phyloP scores from a whole-genome alignment of 2,113 vertebrate genomes.

The Bubo bubo region DNA sequence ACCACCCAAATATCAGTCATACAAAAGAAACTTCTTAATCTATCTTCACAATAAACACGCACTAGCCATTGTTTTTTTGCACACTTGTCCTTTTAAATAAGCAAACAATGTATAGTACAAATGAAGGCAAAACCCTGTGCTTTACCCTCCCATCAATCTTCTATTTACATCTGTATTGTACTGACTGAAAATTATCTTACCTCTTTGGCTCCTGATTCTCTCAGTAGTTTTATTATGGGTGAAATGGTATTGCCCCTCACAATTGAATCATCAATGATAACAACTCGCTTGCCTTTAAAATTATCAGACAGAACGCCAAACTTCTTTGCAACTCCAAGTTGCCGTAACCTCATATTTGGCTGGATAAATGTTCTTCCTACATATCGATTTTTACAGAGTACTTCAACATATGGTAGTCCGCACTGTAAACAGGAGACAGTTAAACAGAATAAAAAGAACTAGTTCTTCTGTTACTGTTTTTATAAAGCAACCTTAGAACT shows the following conservation, averaged over 20 bases:
- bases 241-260: conserved; percentile 98
- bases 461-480: not conserved
- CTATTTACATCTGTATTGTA: not conserved
- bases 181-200: conserved; percentile 69
- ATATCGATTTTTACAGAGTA: conserved; percentile 96
- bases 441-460: not conserved
- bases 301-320: conserved; percentile 96
- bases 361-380: conserved; percentile 98
- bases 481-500: not conserved
- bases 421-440: conserved; percentile 74
- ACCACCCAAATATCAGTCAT: not conserved
- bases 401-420: conserved; percentile 91
- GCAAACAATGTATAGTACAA: not conserved
- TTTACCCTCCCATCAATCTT: not conserved
- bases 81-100: not conserved
- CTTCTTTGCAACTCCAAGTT: conserved; percentile 97
- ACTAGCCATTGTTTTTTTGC: not conserved
- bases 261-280: conserved; percentile 95
- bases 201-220: conserved; percentile 95
- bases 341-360: conserved; percentile 94
- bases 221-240: conserved; percentile 95
- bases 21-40: not conserved
- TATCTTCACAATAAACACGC: not conserved
- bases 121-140: not conserved
- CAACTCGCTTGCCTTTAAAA: conserved; percentile 93